Evolutionary conservation across 2,797 vertebrate species (phyloP).

Genomic region (Margarornis squamiger): DNA sequence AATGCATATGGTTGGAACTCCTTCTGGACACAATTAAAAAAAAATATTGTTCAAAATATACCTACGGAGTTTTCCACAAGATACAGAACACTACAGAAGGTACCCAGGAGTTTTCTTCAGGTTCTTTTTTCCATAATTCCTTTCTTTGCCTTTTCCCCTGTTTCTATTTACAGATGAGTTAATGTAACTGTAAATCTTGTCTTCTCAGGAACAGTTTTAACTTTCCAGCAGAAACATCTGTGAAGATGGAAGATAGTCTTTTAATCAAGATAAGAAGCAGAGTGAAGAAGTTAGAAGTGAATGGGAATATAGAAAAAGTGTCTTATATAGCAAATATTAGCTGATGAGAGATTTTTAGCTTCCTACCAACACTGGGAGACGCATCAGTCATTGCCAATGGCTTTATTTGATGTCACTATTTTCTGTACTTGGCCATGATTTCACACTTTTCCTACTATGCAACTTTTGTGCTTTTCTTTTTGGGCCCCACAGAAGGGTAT

Average conservation of each 20-base stretch:
- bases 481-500: rapidly evolving
- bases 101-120: background rate
- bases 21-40: slow-evolving; percentile 34
- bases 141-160: background rate
- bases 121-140: background rate
- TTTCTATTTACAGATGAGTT: background rate
- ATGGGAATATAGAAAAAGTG: background rate
- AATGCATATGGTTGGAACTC: background rate
- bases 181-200: background rate
- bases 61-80: background rate
- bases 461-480: background rate
- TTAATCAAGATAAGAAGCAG: background rate
- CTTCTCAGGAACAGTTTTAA: background rate
- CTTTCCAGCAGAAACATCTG: background rate
- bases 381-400: background rate
- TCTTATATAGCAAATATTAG: background rate
- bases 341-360: background rate
- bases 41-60: slow-evolving; percentile 26
- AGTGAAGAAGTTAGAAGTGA: background rate
- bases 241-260: background rate
- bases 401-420: background rate
- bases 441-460: background rate
- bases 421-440: background rate
- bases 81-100: background rate
- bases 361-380: background rate